Base-by-base conservation (phyloP, 2,888 invertebrate genomes). In the Philereme transversata region DNA sequence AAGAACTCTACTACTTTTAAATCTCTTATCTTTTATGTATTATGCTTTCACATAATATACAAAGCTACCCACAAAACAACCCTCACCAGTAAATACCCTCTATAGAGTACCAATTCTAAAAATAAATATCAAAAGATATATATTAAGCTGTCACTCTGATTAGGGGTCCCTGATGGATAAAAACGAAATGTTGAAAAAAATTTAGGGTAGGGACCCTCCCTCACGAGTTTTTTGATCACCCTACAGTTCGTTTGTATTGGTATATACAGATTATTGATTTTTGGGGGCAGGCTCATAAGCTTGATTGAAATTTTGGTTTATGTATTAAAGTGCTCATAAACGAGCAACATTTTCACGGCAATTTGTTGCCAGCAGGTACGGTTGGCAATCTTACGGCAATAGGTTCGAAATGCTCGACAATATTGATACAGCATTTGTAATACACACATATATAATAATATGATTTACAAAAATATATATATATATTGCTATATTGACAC, bases 191-290 rank as follows among this genome's bases (percentile, higher is more conserved):
- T 57, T 53, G 61, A 74, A 77, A 81, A 84, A 84, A 86, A 80
- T 62, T 65, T 67, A 70, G 83, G 87, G 84, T 75, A 70, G 65
- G 57, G 46, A 34, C 38, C 76, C 84, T 76, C 85, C 87, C 86
- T 83, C 84, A 69, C 74, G 74, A 75, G 75, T 75, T 78, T 79
- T 57, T 45, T 43, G 41, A 35, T 36, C 61, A 61, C 61, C 61
- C 61, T 55, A 60, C 38, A 7, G 38, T 4, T 5, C 41, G 33
- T 54, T 51, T 10, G 67, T 74, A 86, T 87, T 84, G 83, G 86
- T 84, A 88, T 72, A 85, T 87, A 76, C 72, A 69, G 35, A 48
- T 48, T 87, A 86, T 87, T 74, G 87, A 86, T 87, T 84, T 81
- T 81, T 64, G 70, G 82, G 81, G 78, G 57, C 40, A 35, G 57